These are phyloP conservation scores for Eudyptes chrysolophus DNA, from an alignment of 2,113 vertebrate species.

Conservation along the genomic window DNA sequence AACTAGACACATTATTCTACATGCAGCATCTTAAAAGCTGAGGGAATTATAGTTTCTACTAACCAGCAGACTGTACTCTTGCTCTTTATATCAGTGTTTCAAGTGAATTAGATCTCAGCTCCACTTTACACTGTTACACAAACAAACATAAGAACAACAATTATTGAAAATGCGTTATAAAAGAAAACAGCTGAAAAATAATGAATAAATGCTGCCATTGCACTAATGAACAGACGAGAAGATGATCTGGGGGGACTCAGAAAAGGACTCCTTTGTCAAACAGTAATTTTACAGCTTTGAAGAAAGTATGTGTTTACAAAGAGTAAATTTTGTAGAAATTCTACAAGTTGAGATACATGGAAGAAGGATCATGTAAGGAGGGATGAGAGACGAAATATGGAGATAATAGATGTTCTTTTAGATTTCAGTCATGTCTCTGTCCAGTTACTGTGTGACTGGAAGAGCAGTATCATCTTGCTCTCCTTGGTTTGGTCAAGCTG, in stretches of 20 bases:
- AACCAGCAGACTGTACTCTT: neutral
- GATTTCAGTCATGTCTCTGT: neutral
- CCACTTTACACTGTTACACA: neutral
- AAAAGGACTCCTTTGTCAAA: neutral
- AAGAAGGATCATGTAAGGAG: neutral
- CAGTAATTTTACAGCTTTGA: neutral
- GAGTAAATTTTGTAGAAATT: neutral
- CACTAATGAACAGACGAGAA: neutral
- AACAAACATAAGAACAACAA: neutral
- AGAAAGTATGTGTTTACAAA: neutral
- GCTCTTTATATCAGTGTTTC: neutral
- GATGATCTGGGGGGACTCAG: neutral
- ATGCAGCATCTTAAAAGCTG: neutral
- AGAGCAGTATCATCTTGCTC: neutral
- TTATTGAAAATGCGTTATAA: neutral
- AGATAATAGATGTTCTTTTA: neutral
- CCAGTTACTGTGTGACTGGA: neutral
- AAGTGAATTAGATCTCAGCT: neutral
- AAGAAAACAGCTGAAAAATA: neutral
- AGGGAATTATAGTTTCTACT: neutral
- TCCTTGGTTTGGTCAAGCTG: neutral
- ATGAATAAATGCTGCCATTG: neutral
- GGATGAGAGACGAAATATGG: neutral
- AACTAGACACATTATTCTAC: neutral
- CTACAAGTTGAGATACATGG: neutral